Evolutionary conservation across 1,140 invertebrate species (phyloP).

Genomic region (Chionoecetes opilio): DNA sequence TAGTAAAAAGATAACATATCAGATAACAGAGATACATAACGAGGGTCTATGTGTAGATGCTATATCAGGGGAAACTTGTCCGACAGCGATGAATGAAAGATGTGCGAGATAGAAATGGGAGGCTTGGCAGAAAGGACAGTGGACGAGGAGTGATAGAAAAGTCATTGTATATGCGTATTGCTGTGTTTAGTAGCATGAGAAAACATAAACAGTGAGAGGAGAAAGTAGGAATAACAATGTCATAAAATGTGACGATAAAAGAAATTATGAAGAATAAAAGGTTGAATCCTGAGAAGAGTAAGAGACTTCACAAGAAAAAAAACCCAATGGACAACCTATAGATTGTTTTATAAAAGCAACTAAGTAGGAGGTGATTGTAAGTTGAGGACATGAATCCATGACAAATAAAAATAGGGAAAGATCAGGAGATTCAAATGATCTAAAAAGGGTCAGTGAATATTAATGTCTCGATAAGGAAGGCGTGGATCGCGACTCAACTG

Average conservation of each 20-base stretch:
- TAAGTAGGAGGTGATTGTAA: too few relatives aligned
- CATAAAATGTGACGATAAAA: neutral
- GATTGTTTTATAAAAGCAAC: too few relatives aligned
- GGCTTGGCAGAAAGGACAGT: neutral
- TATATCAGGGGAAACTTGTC: neutral
- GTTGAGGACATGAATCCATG: too few relatives aligned
- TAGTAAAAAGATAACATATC: neutral
- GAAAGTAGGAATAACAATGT: neutral
- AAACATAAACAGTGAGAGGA: neutral
- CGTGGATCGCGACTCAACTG: too few relatives aligned
- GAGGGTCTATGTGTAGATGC: neutral
- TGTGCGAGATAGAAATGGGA: neutral
- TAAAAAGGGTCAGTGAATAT: too few relatives aligned
- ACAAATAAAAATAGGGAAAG: too few relatives aligned
- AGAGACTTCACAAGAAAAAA: too few relatives aligned
- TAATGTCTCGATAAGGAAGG: too few relatives aligned
- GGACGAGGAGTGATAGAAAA: neutral
- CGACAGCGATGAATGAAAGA: neutral
- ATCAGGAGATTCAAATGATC: too few relatives aligned
- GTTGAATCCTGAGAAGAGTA: too few relatives aligned
- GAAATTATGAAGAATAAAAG: too few relatives aligned
- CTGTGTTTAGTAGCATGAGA: neutral
- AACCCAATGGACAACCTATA: too few relatives aligned
- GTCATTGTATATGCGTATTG: neutral
- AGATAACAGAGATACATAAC: neutral